Evolutionary conservation across 2,797 vertebrate species (phyloP), one percentile per base, ranked within the genome.

Genomic region (Pseudochromis fuscus): DNA sequence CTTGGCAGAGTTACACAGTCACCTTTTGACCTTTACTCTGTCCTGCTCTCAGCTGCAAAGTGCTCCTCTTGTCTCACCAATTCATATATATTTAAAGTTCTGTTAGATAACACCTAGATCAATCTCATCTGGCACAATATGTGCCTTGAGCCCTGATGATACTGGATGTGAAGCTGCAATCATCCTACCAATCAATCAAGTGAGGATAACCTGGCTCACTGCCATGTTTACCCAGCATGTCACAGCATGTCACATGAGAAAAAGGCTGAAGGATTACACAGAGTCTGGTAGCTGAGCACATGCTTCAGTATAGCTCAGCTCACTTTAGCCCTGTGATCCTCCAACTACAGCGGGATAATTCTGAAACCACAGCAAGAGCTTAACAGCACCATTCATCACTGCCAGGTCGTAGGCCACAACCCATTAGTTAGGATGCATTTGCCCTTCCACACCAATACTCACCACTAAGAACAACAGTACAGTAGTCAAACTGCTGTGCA

Each of bases 381-480:
- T 68, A 65, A 4, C 24, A 57, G 56, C 67, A 23, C 61, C 72
- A 92, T 93, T 90, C 71, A 93, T 93, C 91, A 92, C 81, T 91
- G 90, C 81, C 89, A 89, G 61, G 19, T 37, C 52, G 24, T 27
- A 42, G 78, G 69, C 81, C 64, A 38, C 68, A 81, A 72, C 31
- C 75, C 81, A 91, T 92, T 89, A 79, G 59, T 92, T 84, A 83
- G 75, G 53, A 75, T 19, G 21, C 23, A 31, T 48, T 72, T 33
- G 25, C 45, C 75, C 48, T 51, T 89, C 81, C 71, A 65, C 79
- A 70, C 63, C 76, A 52, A 58, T 65, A 66, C 53, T 83, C 72
- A 30, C 30, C 42, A 27, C 27, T 49, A 72, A 80, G 69, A 81
- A 63, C 57, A 71, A 60, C 63, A 23, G 49, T 45, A 1, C 4